Conservation (phyloP, 2,797 vertebrate species). For the Parauchenoglanis ngamensis region DNA sequence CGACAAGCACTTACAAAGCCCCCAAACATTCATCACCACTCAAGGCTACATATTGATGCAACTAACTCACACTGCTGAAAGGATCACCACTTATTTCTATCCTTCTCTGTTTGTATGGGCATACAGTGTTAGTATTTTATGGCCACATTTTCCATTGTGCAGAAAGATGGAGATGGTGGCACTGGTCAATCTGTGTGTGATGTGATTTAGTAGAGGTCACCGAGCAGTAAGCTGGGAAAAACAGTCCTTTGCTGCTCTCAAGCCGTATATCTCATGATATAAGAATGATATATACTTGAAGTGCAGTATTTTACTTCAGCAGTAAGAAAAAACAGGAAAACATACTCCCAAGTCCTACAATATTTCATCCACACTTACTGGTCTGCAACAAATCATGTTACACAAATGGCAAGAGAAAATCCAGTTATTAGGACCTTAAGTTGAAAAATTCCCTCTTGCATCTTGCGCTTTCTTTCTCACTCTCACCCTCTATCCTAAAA, state of each 20-base stretch:
- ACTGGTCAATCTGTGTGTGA: slow-evolving; percentile 16
- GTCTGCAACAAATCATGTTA: slow-evolving; percentile 68
- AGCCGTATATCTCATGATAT: slow-evolving; percentile 64
- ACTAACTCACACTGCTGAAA: slow-evolving; percentile 15
- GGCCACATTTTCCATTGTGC: slow-evolving; percentile 11
- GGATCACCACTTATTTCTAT: neutral
- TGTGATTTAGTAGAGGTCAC: slow-evolving; percentile 46
- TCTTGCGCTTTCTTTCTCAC: neutral
- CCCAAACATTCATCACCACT: slow-evolving; percentile 30
- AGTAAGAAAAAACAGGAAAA: slow-evolving; percentile 46
- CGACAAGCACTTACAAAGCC: slow-evolving; percentile 15
- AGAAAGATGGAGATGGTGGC: slow-evolving; percentile 28
- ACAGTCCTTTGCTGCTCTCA: slow-evolving; percentile 54
- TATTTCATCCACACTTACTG: slow-evolving; percentile 58
- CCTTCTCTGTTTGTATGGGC: neutral
- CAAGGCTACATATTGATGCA: neutral
- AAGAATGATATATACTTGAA: slow-evolving; percentile 64
- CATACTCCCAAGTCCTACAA: slow-evolving; percentile 39
- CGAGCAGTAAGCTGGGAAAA: slow-evolving; percentile 57
- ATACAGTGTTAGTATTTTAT: neutral
- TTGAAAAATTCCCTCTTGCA: slow-evolving; percentile 63
- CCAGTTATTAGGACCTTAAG: slow-evolving; percentile 71
- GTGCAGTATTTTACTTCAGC: slow-evolving; percentile 63
- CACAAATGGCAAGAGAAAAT: slow-evolving; percentile 63
- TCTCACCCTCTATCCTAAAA: slow-evolving; percentile 60